Conservation (phyloP, 1,140 invertebrate species). For the Danaus melanippus region DNA sequence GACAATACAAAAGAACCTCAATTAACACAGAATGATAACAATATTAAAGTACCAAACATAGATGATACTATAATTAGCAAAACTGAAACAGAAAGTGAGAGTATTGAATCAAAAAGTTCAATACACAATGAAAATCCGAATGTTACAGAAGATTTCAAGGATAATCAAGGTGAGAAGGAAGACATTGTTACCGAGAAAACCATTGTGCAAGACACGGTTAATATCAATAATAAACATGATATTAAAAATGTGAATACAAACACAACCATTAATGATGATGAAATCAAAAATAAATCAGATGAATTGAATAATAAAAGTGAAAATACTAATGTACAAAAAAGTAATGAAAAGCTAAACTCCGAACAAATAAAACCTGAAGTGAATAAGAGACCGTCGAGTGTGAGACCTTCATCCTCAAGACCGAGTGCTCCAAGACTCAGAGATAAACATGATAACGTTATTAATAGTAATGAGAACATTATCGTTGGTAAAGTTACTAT, state of each 20-base stretch:
- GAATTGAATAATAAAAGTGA: too few species aligned
- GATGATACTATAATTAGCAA: neutral
- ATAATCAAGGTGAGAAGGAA: neutral
- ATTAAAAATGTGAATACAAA: too few species aligned
- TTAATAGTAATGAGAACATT: slow-evolving; percentile 69
- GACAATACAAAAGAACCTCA: neutral
- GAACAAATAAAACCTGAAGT: too few species aligned
- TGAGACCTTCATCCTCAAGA: slow-evolving; percentile 82
- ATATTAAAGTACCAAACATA: neutral
- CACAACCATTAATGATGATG: too few species aligned
- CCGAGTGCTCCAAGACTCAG: slow-evolving; percentile 82
- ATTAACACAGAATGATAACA: slow-evolving; percentile 1
- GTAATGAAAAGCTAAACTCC: too few species aligned
- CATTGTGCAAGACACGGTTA: too few species aligned
- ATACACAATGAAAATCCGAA: too few species aligned
- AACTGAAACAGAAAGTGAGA: slow-evolving; percentile 3
- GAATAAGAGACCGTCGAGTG: slow-evolving; percentile 74
- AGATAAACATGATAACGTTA: slow-evolving; percentile 67
- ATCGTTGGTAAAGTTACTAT: slow-evolving; percentile 77
- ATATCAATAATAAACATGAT: too few species aligned
- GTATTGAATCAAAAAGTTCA: slow-evolving; percentile 7
- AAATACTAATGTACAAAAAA: too few species aligned
- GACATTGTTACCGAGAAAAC: too few species aligned
- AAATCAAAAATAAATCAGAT: too few species aligned
- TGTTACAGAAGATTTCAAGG: slow-evolving; percentile 1